A percentile compares a stretch with the other conserved stretches of the same genome.
Conservation (phyloP, 1,140 invertebrate species). For the Temnothorax longispinosus region DNA sequence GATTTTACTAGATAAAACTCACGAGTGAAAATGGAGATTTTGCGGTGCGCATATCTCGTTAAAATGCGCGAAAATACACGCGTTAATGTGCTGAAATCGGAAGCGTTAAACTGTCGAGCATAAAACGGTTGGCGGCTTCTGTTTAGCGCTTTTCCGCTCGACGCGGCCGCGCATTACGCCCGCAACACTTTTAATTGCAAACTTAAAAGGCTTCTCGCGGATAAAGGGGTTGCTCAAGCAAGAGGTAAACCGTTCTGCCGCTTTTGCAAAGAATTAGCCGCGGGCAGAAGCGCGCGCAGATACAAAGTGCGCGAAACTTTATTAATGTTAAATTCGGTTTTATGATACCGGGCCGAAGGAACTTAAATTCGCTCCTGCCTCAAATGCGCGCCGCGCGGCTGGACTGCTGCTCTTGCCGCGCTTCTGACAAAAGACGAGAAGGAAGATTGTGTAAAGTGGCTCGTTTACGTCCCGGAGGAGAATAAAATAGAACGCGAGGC, state of each 20-base stretch:
- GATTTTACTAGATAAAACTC: neutral
- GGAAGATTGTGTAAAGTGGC: slow-evolving; percentile 52
- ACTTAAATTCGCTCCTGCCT: slow-evolving; percentile 45
- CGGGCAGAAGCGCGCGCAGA: slow-evolving; percentile 55
- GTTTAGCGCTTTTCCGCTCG: slow-evolving; percentile 54
- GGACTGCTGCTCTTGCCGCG: neutral
- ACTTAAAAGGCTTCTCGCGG: slow-evolving; percentile 48
- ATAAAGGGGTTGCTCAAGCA: slow-evolving; percentile 59
- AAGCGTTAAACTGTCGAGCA: slow-evolving; percentile 48
- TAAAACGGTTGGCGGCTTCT: slow-evolving; percentile 47
- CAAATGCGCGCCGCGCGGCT: slow-evolving; percentile 9
- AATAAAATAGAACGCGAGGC: slow-evolving; percentile 20
- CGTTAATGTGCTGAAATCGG: slow-evolving; percentile 30
- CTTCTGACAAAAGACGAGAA: slow-evolving; percentile 26
- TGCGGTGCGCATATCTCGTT: neutral
- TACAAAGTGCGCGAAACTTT: slow-evolving; percentile 64
- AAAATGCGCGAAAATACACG: slow-evolving; percentile 28
- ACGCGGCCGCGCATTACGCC: neutral
- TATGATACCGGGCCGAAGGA: slow-evolving; percentile 54
- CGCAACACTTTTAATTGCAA: slow-evolving; percentile 62
- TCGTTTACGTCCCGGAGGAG: slow-evolving; percentile 31
- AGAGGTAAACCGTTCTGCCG: slow-evolving; percentile 47
- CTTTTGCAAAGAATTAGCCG: slow-evolving; percentile 58
- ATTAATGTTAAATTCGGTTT: slow-evolving; percentile 66
- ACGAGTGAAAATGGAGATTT: slow-evolving; percentile 4